phyloP scores from a whole-genome alignment of 2,888 invertebrate genomes.

The Bombylius discolor region DNA sequence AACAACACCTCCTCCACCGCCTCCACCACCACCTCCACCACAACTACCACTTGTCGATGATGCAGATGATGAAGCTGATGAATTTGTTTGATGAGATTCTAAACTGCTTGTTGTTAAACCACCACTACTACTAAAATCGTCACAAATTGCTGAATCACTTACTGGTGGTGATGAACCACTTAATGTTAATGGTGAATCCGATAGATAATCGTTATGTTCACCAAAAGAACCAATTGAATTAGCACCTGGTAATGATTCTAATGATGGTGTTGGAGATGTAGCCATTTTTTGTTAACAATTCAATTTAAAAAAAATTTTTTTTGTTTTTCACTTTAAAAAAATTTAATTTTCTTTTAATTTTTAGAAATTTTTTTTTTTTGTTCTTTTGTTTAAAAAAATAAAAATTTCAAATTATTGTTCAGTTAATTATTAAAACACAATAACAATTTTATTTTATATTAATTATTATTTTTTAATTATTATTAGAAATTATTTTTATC shows the following conservation, averaged over 20 bases:
- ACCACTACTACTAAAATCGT: slow-evolving; percentile 40
- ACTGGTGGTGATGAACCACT: slow-evolving; percentile 80
- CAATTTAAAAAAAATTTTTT: not conserved
- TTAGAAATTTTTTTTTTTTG: no score
- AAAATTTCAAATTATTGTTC: no score
- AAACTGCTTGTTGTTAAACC: slow-evolving; percentile 22
- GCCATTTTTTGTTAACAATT: slow-evolving; percentile 60
- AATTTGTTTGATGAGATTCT: slow-evolving; percentile 31
- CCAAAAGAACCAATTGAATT: slow-evolving; percentile 80
- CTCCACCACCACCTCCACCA: slow-evolving; percentile 46
- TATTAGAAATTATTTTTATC: no score
- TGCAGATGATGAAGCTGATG: slow-evolving; percentile 29
- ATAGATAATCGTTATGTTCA: slow-evolving; percentile 66
- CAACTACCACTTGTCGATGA: slow-evolving; percentile 31
- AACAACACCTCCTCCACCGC: slow-evolving; percentile 39
- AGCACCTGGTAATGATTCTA: slow-evolving; percentile 76
- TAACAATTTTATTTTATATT: no score
- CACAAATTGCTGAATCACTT: slow-evolving; percentile 72
- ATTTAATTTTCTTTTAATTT: no score
- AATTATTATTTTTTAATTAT: no score
- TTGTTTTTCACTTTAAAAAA: not conserved
- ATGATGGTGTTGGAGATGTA: slow-evolving; percentile 75
- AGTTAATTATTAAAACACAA: no score
- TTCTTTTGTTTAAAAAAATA: no score
- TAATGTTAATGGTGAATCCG: slow-evolving; percentile 64